Base-by-base conservation (phyloP, 2,113 vertebrate species). In the Perognathus longimembris region DNA sequence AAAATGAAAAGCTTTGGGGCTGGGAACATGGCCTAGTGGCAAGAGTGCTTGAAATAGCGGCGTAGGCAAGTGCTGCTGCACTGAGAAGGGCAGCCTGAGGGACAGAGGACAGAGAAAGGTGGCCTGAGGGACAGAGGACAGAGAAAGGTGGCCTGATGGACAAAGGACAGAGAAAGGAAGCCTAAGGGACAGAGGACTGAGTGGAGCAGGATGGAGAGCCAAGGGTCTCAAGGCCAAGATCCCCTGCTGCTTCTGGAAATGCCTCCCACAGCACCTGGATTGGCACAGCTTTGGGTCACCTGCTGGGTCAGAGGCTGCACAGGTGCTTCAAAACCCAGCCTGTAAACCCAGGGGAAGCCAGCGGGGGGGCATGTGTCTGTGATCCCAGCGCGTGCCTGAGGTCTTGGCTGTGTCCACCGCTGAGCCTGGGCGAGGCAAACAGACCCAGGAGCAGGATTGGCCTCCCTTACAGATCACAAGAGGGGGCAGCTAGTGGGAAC, bases 41-140 rank as follows among this genome's bases (percentile, higher is more conserved):
- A n/a, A n/a, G n/a, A n/a, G n/a, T n/a, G n/a, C n/a, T 70, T 6
- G 28, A 78, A 75, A 28, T 42, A 32, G 69, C 34, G 22, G 3
- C 0, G 3, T 3, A 30, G 54, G 70, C 17, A 34, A 20, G 14
- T 32, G 50, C 6, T 6, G 30, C 30, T 50, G 2, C 6, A 9
- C 0, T 10, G 1, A 34, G 24, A 21, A 38, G 9, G 24, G 73
- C 20, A n/a, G 74, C n/a, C 5, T 24, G 21, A 32, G 12, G 61
- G n/a, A 15, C 6, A 1, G 79, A 40, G 6, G 14, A 32, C 50
- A 34, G 36, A 20, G 28, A n/a, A n/a, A n/a, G n/a, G n/a, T n/a
- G n/a, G n/a, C n/a, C n/a, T n/a, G n/a, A 71, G 12, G 61, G n/a
- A 15, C 6, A 1, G 79, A 40, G 6, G 14, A 32, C 50, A 34